Base-by-base conservation (phyloP, 1,140 invertebrate genomes). In the Pentalonia nigronervosa region DNA sequence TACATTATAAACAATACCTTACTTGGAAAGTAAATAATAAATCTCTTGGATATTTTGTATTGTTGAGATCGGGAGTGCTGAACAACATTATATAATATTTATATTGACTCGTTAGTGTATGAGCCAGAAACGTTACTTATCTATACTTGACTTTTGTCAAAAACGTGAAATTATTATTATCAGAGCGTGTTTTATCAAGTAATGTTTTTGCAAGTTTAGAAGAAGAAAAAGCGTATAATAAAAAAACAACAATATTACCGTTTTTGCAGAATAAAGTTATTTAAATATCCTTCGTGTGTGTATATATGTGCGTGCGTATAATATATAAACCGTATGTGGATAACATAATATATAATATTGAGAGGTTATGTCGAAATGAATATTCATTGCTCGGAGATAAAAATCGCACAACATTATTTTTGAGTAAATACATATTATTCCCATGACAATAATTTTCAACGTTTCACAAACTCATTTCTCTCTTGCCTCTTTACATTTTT, bases 341-440 rank as follows among this genome's bases (percentile, higher is more conserved):
- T 76, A 76, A 76, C 60, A 48, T n/a, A 50, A 41, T 34, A 88
- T 88, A 50, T n/a, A 50, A 87, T 45, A 87, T 45, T 14, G 30
- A 30, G 47, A 88, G 86, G 47, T 36, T 56, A 86, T 4, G 34
- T 56, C 34, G 23, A 60, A 60, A 90, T 90, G 89, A 41, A 90
- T 90, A 90, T 90, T 90, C 89, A 90, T 90, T 90, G 53, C 56
- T 20, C 25, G n/a, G 36, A n/a, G n/a, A 90, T 90, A 90, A 90
- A 90, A 90, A 60, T 60, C 89, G 89, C 67, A 90, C 23, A 90
- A 67, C 89, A 90, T 67, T 90, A 90, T 90, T 90, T 67, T 90
- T 30, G 53, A 90, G 89, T 90, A 67, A 90, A 90, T 60, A 90
- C 36, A 67, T 50, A 87, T 56, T 67, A 67, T 90, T 90, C 89